A percentile compares a stretch with the other conserved stretches of the same genome.
phyloP scores from a whole-genome alignment of 2,888 invertebrate species.

The Ernsta delagoae region DNA sequence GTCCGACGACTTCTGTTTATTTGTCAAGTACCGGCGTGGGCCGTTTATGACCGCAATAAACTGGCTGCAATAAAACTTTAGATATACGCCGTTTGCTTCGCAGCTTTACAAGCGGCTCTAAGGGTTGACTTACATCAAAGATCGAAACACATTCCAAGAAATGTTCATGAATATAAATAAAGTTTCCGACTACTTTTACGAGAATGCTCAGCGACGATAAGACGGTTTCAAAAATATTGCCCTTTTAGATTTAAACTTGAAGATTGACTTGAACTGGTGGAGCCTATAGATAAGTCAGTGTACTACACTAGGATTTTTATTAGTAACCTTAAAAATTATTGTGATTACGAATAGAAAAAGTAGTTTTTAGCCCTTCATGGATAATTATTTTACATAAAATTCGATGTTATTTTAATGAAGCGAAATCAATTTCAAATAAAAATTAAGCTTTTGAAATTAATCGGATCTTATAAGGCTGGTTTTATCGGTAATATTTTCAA shows the following conservation, averaged over 20 bases:
- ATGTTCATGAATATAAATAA: slow-evolving; percentile 6
- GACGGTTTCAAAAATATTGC: neutral
- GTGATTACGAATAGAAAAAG: too few relatives aligned
- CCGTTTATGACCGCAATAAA: slow-evolving; percentile 64
- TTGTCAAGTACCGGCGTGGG: slow-evolving; percentile 49
- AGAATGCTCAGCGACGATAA: neutral
- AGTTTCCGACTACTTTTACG: neutral
- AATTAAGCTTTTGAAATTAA: too few relatives aligned
- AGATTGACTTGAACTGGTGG: too few relatives aligned
- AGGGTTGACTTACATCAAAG: slow-evolving; percentile 23
- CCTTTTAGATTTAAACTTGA: neutral
- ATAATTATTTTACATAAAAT: too few relatives aligned
- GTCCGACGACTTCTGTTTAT: slow-evolving; percentile 52
- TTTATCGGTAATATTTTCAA: too few relatives aligned
- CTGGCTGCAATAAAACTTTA: slow-evolving; percentile 61
- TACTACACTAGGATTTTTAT: too few relatives aligned
- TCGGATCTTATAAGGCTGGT: too few relatives aligned
- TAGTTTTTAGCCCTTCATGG: too few relatives aligned
- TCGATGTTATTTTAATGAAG: too few relatives aligned
- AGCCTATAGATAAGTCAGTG: too few relatives aligned
- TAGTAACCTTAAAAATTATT: too few relatives aligned
- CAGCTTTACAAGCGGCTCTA: slow-evolving; percentile 44
- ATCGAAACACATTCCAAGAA: slow-evolving; percentile 1
- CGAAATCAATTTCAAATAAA: too few relatives aligned
- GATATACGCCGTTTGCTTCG: slow-evolving; percentile 52